Percentiles rank a stretch among this genome's conserved stretches.
Evolutionary conservation across 2,888 invertebrate species (phyloP).

Genomic region (Cryptus armator): DNA sequence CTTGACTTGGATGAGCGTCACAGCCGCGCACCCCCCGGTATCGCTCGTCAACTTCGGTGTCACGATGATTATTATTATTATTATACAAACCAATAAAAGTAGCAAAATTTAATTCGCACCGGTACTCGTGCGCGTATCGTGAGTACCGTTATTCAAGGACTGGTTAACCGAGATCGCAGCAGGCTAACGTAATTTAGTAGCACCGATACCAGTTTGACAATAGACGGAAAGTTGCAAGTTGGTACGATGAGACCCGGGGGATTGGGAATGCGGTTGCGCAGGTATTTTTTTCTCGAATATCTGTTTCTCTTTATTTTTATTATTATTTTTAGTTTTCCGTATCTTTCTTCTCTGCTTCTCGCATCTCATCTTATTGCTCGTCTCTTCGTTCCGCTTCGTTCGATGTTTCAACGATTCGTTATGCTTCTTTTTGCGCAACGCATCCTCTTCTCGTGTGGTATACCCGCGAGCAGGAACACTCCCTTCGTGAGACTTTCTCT

Average conservation of each 20-base stretch:
- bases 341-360: not conserved
- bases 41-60: too few species aligned
- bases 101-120: too few species aligned
- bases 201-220: not conserved
- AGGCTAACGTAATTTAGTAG: not conserved
- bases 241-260: not conserved
- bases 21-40: too few species aligned
- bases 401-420: not conserved
- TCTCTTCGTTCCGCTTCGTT: not conserved
- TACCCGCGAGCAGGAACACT: not conserved
- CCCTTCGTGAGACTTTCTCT: not conserved
- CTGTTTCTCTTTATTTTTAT: not conserved
- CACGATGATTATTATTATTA: too few species aligned
- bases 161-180: too few species aligned
- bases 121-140: too few species aligned
- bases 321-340: not conserved
- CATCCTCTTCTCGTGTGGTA: not conserved
- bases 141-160: too few species aligned
- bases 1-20: too few species aligned
- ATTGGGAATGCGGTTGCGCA: constrained; percentile 21
- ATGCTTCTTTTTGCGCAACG: not conserved
- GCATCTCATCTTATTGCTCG: not conserved
- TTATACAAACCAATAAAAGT: too few species aligned
- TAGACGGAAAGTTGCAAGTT: not conserved
- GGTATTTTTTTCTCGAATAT: constrained; percentile 12